Evolutionary conservation across 2,888 invertebrate species (phyloP).

Genomic region (Scotopteryx bipunctaria): DNA sequence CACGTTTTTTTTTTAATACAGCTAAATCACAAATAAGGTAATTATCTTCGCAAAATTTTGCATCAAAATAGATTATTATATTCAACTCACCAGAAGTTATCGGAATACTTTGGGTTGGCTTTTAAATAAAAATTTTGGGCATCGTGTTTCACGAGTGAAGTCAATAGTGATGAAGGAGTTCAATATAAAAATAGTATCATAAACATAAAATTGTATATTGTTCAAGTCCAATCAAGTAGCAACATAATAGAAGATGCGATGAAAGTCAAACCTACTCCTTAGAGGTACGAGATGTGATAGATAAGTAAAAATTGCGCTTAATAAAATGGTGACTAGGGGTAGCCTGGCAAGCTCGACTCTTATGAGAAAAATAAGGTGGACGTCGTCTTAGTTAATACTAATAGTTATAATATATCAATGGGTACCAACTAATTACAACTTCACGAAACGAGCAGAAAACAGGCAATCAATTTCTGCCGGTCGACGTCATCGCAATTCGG

Average conservation of each 20-base stretch:
- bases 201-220: too few relatives aligned
- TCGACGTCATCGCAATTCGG: conserved; percentile 25
- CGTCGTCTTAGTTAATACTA: too few relatives aligned
- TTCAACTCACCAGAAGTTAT: conserved; percentile 29
- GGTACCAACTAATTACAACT: not conserved
- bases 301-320: too few relatives aligned
- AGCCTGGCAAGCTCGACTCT: too few relatives aligned
- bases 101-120: conserved; percentile 20
- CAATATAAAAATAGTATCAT: not conserved
- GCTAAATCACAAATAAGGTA: not conserved
- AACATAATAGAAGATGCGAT: too few relatives aligned
- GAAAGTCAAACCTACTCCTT: too few relatives aligned
- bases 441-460: conserved; percentile 30
- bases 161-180: not conserved
- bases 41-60: not conserved
- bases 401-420: not conserved
- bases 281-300: too few relatives aligned
- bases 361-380: too few relatives aligned
- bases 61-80: not conserved
- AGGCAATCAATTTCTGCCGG: conserved; percentile 33
- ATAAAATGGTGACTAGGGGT: too few relatives aligned
- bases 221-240: too few relatives aligned
- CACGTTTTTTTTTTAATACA: conserved; percentile 12
- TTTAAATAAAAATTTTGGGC: conserved; percentile 22
- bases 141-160: conserved; percentile 20